These are phyloP conservation scores for Stichopus horrens DNA, from an alignment of 53 echinoderm and acorn worm genomes.

Conservation along the genomic window DNA sequence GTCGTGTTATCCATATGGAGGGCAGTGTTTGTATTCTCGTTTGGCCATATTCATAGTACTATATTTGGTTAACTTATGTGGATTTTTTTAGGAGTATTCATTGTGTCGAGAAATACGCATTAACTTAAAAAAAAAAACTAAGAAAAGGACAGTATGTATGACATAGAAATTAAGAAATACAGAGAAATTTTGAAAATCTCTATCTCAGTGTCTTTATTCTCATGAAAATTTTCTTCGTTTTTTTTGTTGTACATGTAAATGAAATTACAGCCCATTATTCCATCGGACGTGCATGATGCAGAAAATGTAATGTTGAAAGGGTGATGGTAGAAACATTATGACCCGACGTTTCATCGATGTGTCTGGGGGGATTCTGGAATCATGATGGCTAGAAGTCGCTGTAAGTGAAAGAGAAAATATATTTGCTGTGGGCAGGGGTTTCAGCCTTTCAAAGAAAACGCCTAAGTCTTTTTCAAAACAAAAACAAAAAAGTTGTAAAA, in stretches of 20 bases:
- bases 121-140: neutral
- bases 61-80: conserved; percentile 33
- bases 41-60: conserved; percentile 44
- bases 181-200: neutral
- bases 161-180: neutral
- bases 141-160: neutral
- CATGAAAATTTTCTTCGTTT: neutral
- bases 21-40: conserved; percentile 34
- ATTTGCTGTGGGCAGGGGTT: no score
- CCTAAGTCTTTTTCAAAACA: no score
- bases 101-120: neutral
- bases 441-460: no score
- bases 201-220: neutral
- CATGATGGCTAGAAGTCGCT: neutral
- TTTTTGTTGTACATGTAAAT: neutral
- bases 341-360: neutral
- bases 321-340: neutral
- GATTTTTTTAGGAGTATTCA: conserved; percentile 11
- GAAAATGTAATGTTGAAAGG: neutral
- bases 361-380: neutral
- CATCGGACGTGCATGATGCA: neutral
- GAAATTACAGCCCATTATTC: neutral
- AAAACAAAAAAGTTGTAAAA: no score
- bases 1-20: conserved; percentile 12
- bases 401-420: neutral